Evolutionary conservation across 1,140 invertebrate genomes (phyloP).

Genomic region (Zophobas morio): DNA sequence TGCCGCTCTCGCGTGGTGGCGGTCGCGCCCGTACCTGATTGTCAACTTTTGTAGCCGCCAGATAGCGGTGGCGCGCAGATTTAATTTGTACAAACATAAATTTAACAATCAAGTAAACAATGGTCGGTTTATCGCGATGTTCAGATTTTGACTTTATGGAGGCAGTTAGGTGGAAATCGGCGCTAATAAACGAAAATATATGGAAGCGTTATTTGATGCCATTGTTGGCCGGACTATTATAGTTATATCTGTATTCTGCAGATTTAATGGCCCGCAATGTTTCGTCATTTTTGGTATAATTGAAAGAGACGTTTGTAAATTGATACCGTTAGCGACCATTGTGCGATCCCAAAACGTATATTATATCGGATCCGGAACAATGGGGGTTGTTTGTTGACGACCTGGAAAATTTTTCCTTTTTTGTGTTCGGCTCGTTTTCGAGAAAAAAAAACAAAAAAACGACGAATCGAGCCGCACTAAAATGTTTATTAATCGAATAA

Average conservation of each 20-base stretch:
- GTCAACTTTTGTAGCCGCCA: constrained; percentile 65
- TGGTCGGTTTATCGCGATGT: constrained; percentile 68
- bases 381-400: constrained; percentile 52
- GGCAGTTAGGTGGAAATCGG: constrained; percentile 65
- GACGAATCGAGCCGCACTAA: not conserved
- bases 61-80: constrained; percentile 65
- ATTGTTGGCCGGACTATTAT: constrained; percentile 61
- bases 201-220: constrained; percentile 63
- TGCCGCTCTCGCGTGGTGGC: constrained; percentile 49
- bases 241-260: constrained; percentile 63
- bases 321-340: constrained; percentile 59
- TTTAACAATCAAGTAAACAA: constrained; percentile 69
- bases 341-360: constrained; percentile 29
- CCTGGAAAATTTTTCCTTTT: constrained; percentile 30
- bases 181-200: constrained; percentile 67
- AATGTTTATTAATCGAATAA: constrained; percentile 47
- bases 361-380: constrained; percentile 40
- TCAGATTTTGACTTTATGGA: constrained; percentile 68
- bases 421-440: constrained; percentile 13
- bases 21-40: constrained; percentile 58
- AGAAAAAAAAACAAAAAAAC: constrained; percentile 22
- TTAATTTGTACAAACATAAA: constrained; percentile 69
- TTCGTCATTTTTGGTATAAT: constrained; percentile 60
- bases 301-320: constrained; percentile 59
- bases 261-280: constrained; percentile 61